Percentiles rank a stretch among this genome's conserved stretches.
Conservation (phyloP, 2,113 vertebrate species). For the Thryonomys swinderianus region DNA sequence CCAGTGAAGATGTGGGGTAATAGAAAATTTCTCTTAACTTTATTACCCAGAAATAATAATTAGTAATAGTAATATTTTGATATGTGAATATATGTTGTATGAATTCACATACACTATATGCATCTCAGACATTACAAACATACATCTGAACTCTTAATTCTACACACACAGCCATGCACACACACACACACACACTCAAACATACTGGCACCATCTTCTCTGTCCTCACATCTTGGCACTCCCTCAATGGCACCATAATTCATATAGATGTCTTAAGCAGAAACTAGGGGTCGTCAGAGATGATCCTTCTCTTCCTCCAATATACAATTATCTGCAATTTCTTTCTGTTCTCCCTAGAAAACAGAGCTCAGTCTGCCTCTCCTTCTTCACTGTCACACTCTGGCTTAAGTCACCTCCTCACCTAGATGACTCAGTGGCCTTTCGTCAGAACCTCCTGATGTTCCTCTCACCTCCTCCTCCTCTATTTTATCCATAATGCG, state of each 20-base stretch:
- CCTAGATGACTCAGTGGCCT: not conserved
- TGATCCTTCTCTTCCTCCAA: not conserved
- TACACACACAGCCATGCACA: not conserved
- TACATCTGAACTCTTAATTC: conserved; percentile 4
- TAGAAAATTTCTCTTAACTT: not conserved
- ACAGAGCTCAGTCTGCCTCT: not conserved
- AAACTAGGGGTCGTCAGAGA: not conserved
- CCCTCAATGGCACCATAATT: not conserved
- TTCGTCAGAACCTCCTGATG: not conserved
- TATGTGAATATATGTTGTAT: not conserved
- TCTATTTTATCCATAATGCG: not conserved
- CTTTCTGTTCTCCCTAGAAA: not conserved
- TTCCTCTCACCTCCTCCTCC: not conserved
- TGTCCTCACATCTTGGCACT: not conserved
- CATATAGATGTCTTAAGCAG: not conserved
- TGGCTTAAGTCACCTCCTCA: not conserved
- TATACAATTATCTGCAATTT: not conserved
- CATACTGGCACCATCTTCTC: not conserved
- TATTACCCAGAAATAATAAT: not conserved
- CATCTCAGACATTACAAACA: conserved; percentile 12
- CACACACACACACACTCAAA: not conserved
- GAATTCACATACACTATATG: too few relatives aligned
- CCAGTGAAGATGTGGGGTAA: not conserved
- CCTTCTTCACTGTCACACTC: not conserved
- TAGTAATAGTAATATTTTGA: not conserved